Evolutionary conservation across 2,113 vertebrate species (phyloP).

Genomic region (Hucho hucho): DNA sequence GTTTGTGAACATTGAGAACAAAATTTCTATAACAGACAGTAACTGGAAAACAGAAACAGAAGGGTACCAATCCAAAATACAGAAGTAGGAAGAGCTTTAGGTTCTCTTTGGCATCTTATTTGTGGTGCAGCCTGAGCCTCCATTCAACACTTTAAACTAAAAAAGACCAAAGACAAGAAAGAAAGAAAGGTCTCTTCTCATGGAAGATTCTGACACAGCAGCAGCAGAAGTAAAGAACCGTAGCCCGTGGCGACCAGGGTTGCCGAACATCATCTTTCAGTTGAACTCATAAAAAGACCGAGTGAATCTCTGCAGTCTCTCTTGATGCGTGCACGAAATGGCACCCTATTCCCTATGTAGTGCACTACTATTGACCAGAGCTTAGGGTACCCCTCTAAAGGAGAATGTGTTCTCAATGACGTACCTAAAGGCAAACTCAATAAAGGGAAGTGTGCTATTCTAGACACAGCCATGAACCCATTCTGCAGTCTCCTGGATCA

Average conservation of each 20-base stretch:
- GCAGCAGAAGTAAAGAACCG: slow-evolving; percentile 12
- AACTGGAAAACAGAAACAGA: not conserved
- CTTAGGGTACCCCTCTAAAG: too few species aligned
- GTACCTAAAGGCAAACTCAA: not conserved
- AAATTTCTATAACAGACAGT: too few species aligned
- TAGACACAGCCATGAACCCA: not conserved
- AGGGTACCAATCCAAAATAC: too few species aligned
- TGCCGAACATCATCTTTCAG: slow-evolving; percentile 30
- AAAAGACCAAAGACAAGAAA: not conserved
- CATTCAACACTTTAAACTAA: slow-evolving; percentile 14
- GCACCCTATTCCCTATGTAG: too few species aligned
- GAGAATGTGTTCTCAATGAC: not conserved
- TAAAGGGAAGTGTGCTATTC: not conserved
- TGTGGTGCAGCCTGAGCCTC: slow-evolving; percentile 1
- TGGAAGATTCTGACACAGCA: slow-evolving; percentile 32
- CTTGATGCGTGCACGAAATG: too few species aligned
- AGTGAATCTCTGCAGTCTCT: too few species aligned
- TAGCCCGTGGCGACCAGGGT: slow-evolving; percentile 33
- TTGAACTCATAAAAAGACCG: slow-evolving; percentile 21
- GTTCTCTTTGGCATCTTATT: slow-evolving; percentile 1
- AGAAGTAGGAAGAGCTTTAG: not conserved
- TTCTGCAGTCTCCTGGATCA: not conserved
- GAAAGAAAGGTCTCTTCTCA: slow-evolving; percentile 9
- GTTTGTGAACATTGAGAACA: too few species aligned
- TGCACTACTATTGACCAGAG: not conserved